Evolutionary conservation across 2,797 vertebrate species (phyloP).

Genomic region (Scolopax rusticola): DNA sequence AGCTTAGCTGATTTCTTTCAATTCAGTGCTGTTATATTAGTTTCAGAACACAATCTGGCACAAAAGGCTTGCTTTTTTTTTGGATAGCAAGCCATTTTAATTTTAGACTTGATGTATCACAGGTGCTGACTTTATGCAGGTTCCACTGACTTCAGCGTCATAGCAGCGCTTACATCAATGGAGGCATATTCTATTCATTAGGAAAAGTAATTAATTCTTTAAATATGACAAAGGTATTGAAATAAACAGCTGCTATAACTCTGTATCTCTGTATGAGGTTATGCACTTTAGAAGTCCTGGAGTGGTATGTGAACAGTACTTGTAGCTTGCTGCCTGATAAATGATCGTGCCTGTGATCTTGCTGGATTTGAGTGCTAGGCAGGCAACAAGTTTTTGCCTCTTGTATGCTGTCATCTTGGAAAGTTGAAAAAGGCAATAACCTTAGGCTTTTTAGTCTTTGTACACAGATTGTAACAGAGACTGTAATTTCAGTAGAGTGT

Average conservation of each 20-base stretch:
- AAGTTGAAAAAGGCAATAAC: no score
- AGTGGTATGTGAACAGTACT: not conserved
- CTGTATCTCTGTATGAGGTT: not conserved
- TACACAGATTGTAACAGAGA: not conserved
- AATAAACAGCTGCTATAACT: not conserved
- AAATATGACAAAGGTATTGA: not conserved
- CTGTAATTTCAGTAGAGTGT: not conserved
- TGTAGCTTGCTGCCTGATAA: not conserved
- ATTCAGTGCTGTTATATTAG: not conserved
- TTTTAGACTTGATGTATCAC: not conserved
- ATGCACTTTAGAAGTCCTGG: not conserved
- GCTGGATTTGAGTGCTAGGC: not conserved
- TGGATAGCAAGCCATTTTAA: not conserved
- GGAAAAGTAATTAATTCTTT: not conserved
- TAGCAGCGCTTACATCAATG: not conserved
- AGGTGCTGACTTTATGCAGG: not conserved
- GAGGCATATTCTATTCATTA: not conserved
- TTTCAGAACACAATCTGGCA: not conserved
- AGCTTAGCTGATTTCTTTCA: not conserved
- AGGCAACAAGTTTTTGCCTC: no score
- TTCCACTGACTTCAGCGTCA: not conserved
- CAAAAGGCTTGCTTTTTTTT: not conserved
- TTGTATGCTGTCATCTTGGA: no score
- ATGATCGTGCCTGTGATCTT: not conserved
- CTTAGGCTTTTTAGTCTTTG: no score